Evolutionary conservation across 2,797 vertebrate genomes (phyloP).

Genomic region (Pseudochirops cupreus): DNA sequence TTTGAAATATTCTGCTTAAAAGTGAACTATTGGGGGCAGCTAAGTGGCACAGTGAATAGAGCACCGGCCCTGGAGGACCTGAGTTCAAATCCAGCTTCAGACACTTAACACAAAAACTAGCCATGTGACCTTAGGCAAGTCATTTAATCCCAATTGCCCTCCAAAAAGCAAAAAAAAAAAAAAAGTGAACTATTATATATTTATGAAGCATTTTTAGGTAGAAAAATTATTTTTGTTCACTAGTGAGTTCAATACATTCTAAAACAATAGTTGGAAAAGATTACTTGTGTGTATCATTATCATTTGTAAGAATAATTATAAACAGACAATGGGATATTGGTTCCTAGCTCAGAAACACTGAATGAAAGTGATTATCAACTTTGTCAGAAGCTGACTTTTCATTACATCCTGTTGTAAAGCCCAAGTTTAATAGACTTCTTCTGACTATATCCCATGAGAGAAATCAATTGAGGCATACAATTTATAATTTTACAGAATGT

Average conservation of each 20-base stretch:
- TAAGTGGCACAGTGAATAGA: too few species aligned
- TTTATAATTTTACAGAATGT: too few species aligned
- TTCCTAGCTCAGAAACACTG: slow-evolving; percentile 48
- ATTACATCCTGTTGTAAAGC: slow-evolving; percentile 15
- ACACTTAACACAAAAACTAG: too few species aligned
- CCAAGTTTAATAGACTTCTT: slow-evolving; percentile 54
- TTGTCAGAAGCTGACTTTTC: slow-evolving; percentile 50
- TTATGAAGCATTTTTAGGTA: background rate
- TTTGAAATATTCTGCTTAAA: background rate
- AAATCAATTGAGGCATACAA: slow-evolving; percentile 36
- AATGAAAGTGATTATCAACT: slow-evolving; percentile 65
- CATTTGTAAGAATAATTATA: slow-evolving; percentile 64
- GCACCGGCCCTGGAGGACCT: too few species aligned
- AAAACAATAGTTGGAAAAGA: slow-evolving; percentile 24
- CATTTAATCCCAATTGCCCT: too few species aligned
- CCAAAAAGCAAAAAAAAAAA: too few species aligned
- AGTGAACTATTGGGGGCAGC: too few species aligned
- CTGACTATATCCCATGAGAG: slow-evolving; percentile 47
- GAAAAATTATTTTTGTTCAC: background rate
- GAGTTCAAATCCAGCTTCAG: too few species aligned
- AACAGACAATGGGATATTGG: slow-evolving; percentile 63
- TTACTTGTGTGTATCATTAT: slow-evolving; percentile 50
- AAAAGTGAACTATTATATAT: background rate
- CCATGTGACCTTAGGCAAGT: too few species aligned
- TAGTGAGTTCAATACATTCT: background rate